Conservation (phyloP, 1,140 invertebrate species). For the Drosophila fuyamai region DNA sequence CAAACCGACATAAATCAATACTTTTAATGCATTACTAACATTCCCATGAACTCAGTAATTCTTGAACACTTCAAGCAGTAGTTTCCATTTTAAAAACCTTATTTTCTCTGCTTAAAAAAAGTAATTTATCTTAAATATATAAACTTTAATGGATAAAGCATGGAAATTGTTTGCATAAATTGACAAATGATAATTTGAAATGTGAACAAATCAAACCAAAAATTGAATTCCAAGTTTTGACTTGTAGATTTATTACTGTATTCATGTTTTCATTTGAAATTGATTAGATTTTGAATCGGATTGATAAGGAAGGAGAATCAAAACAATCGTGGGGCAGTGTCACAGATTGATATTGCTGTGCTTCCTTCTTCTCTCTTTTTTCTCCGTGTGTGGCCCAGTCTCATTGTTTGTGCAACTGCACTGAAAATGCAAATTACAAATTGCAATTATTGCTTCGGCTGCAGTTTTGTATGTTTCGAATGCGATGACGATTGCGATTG, state of each 20-base stretch:
- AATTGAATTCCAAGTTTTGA: too few relatives aligned
- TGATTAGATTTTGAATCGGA: background rate
- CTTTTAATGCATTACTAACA: too few relatives aligned
- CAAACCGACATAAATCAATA: too few relatives aligned
- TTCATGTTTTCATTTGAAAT: background rate
- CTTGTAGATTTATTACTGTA: background rate
- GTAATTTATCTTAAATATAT: too few relatives aligned
- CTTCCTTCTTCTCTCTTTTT: background rate
- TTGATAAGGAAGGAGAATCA: background rate
- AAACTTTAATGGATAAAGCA: too few relatives aligned
- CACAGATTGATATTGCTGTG: background rate
- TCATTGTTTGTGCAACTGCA: conserved; percentile 29
- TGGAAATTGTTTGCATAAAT: too few relatives aligned
- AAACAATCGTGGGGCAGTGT: background rate
- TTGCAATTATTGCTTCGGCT: conserved; percentile 19
- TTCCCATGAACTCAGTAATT: too few relatives aligned
- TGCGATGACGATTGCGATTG: conserved; percentile 29
- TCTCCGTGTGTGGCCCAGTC: background rate
- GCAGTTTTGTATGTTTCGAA: conserved; percentile 21
- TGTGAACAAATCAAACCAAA: too few relatives aligned
- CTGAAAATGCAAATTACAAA: conserved; percentile 19
- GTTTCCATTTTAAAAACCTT: background rate
- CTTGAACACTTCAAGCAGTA: background rate
- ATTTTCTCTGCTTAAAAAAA: too few relatives aligned
- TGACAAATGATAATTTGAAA: too few relatives aligned